phyloP scores from a whole-genome alignment of 2,113 vertebrate genomes.

The Catharus minimus region DNA sequence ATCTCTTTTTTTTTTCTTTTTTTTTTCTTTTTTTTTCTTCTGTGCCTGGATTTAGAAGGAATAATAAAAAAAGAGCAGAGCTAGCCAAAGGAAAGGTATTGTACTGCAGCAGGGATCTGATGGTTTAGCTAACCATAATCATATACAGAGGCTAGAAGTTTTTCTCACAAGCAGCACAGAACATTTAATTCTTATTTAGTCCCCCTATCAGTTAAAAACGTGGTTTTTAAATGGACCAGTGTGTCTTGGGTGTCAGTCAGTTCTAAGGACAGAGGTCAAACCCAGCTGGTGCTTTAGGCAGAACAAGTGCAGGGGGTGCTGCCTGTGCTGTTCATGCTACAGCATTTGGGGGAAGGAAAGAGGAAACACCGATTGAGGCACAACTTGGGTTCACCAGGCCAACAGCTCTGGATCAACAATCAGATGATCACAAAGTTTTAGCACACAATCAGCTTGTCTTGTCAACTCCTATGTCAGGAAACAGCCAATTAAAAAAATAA shows the following conservation, averaged over 20 bases:
- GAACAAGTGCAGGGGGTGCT: not conserved
- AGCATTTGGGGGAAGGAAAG: not conserved
- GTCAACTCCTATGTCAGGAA: not conserved
- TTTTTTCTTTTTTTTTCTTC: not conserved
- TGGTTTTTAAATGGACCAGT: not conserved
- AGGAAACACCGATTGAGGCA: not conserved
- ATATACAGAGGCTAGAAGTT: not conserved
- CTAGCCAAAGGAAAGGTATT: not conserved
- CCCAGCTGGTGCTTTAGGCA: not conserved
- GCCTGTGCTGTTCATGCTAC: not conserved
- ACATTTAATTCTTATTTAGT: not conserved
- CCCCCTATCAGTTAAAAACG: not conserved
- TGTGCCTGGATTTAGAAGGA: not conserved
- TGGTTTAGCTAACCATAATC: not conserved
- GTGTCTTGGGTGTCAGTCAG: too few relatives aligned
- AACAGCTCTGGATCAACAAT: not conserved
- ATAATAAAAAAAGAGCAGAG: not conserved
- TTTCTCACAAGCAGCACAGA: not conserved
- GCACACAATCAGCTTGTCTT: not conserved
- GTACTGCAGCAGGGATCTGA: not conserved
- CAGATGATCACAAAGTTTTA: not conserved
- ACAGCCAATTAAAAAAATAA: not conserved
- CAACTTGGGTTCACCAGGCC: not conserved
- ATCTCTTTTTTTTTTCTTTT: rapidly evolving
- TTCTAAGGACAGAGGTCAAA: not conserved